These are phyloP conservation scores for Ctenodactylus gundi DNA, from an alignment of 2,113 vertebrate species.

Conservation along the genomic window DNA sequence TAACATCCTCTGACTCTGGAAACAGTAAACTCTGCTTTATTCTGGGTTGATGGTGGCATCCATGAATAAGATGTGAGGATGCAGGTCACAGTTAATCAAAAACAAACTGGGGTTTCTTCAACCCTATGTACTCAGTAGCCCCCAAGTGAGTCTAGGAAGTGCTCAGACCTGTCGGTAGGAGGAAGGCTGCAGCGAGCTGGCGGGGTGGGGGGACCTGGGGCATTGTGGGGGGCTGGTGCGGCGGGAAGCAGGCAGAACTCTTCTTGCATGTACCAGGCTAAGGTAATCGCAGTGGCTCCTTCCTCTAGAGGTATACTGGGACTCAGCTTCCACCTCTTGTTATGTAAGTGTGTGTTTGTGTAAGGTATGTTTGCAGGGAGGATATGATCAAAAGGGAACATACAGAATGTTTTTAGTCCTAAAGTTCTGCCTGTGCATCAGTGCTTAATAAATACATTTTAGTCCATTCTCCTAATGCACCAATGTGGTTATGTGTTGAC, in stretches of 20 bases:
- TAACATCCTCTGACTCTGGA: background rate
- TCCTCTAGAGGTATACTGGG: background rate
- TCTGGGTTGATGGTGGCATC: background rate
- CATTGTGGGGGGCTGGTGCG: background rate
- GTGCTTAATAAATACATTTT: background rate
- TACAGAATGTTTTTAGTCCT: background rate
- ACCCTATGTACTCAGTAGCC: background rate
- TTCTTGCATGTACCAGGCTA: background rate
- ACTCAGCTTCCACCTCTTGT: background rate
- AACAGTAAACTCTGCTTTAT: background rate
- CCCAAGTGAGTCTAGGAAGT: background rate
- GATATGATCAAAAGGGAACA: background rate
- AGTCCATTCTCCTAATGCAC: too few species aligned
- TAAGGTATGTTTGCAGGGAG: background rate
- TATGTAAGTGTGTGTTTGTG: background rate
- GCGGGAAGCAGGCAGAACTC: background rate
- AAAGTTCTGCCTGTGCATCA: background rate
- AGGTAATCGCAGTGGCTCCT: background rate
- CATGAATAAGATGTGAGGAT: background rate
- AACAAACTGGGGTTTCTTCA: slow-evolving; percentile 22
- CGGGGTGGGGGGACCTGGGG: background rate
- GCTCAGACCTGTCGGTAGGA: background rate
- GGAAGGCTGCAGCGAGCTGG: background rate
- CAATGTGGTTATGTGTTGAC: too few species aligned
- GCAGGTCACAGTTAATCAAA: background rate